Conservation (phyloP, 1,140 invertebrate genomes). For the Eulimnadia texana region DNA sequence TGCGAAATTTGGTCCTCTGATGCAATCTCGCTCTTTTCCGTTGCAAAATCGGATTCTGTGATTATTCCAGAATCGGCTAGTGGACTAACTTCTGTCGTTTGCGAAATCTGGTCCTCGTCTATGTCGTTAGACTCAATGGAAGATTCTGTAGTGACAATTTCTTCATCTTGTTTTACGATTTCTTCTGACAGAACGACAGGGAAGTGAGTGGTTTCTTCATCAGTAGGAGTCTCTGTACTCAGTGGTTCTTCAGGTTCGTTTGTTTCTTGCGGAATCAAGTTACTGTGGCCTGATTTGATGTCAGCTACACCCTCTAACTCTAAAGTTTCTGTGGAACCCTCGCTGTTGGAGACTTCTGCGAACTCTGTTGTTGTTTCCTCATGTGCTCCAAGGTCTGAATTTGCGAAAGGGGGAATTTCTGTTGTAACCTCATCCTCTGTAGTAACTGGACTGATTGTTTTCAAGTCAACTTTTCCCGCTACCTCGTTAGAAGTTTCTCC, state of each 20-base stretch:
- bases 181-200: neutral
- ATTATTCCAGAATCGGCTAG: neutral
- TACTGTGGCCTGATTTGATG: no score
- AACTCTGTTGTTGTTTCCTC: no score
- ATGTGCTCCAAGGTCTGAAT: neutral
- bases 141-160: neutral
- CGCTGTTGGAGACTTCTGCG: neutral
- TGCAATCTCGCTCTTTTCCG: neutral
- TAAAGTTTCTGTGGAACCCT: neutral
- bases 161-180: neutral
- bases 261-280: no score
- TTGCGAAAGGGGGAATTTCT: no score
- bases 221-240: neutral
- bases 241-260: neutral
- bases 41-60: neutral
- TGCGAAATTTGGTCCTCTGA: neutral
- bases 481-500: no score
- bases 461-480: no score
- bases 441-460: no score
- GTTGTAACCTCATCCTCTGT: no score
- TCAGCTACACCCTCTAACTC: no score
- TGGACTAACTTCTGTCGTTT: neutral
- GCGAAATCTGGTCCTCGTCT: neutral
- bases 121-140: neutral
- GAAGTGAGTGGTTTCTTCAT: neutral